Percentiles rank a stretch among this genome's conserved stretches.
These are phyloP conservation scores for Drosophila auraria DNA, from an alignment of 1,140 invertebrate species.

Conservation along the genomic window DNA sequence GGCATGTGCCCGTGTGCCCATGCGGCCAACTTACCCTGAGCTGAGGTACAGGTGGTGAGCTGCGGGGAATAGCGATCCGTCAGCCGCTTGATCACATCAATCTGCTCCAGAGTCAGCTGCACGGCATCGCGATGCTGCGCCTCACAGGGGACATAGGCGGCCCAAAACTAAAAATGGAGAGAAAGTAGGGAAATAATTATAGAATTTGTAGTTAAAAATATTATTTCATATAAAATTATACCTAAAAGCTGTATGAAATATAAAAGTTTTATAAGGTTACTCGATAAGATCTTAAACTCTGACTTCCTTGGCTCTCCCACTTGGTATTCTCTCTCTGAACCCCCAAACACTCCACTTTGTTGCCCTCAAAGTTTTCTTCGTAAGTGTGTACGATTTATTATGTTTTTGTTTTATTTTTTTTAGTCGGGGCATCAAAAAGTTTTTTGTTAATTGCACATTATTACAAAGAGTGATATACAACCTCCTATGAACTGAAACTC, in stretches of 20 bases:
- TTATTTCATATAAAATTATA: too few species aligned
- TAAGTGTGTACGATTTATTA: conserved; percentile 16
- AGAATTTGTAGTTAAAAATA: neutral
- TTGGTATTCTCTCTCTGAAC: too few species aligned
- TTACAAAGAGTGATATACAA: conserved; percentile 33
- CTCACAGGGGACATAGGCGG: conserved; percentile 94
- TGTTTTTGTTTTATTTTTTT: conserved; percentile 1
- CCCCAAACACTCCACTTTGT: neutral
- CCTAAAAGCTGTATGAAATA: too few species aligned
- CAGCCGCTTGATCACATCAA: conserved; percentile 92
- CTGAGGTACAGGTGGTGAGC: conserved; percentile 89
- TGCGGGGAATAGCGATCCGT: conserved; percentile 89
- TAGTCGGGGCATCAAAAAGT: conserved; percentile 15
- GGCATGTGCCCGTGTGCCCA: conserved; percentile 31
- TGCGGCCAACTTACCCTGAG: conserved; percentile 87
- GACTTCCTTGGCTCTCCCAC: too few species aligned
- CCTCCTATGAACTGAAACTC: conserved; percentile 16
- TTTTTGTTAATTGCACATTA: conserved; percentile 53
- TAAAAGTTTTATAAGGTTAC: too few species aligned
- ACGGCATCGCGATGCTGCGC: conserved; percentile 93
- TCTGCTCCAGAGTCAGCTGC: conserved; percentile 92
- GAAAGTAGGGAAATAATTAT: neutral
- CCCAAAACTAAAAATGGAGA: conserved; percentile 91
- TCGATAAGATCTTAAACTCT: too few species aligned
- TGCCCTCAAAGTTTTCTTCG: neutral